These are phyloP conservation scores for Clepsis dumicolana DNA, from an alignment of 2,888 invertebrate species.

Conservation along the genomic window DNA sequence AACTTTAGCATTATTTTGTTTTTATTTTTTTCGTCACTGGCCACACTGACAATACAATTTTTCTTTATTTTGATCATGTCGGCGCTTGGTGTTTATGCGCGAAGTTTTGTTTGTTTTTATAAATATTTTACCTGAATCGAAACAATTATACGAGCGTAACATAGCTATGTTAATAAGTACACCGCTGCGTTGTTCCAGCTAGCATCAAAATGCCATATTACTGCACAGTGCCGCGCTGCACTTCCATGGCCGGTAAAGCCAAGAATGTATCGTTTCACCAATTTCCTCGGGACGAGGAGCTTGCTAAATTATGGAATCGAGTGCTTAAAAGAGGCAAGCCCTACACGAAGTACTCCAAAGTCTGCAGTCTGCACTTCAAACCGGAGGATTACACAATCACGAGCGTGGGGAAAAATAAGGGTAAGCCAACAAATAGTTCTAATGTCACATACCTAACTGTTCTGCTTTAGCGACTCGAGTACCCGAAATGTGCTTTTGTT, in stretches of 20 bases:
- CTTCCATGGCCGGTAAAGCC: constrained; percentile 82
- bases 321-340: constrained; percentile 81
- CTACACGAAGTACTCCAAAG: constrained; percentile 83
- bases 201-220: constrained; percentile 79
- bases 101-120: constrained; percentile 79
- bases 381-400: constrained; percentile 79
- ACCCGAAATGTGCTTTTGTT: background rate
- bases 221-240: constrained; percentile 82
- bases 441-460: constrained; percentile 3
- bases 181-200: constrained; percentile 52
- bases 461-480: background rate
- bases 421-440: constrained; percentile 53
- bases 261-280: constrained; percentile 83
- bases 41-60: constrained; percentile 48
- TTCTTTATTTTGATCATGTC: constrained; percentile 67
- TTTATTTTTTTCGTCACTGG: constrained; percentile 28
- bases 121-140: constrained; percentile 50
- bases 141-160: constrained; percentile 44
- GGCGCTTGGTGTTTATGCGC: constrained; percentile 76
- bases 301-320: constrained; percentile 78
- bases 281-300: constrained; percentile 76
- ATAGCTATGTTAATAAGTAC: constrained; percentile 64
- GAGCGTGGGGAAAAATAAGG: constrained; percentile 79
- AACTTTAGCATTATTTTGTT: background rate
- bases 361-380: constrained; percentile 81